A percentile compares a stretch with the other conserved stretches of the same genome.
Conservation (phyloP, 2,113 vertebrate genomes). For the Acanthisitta chloris region DNA sequence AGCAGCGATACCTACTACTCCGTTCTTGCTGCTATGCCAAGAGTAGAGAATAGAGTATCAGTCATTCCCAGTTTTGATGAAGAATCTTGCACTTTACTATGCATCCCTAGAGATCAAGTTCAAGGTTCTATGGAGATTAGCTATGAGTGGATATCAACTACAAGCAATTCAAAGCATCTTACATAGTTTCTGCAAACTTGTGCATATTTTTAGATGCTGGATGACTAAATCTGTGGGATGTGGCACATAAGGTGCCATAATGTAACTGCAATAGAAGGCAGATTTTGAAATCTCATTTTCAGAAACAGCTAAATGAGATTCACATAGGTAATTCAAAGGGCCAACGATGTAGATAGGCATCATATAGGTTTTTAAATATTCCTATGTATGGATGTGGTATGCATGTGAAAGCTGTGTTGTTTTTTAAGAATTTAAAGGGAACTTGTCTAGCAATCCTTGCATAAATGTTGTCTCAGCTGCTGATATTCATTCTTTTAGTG, state of each 20-base stretch:
- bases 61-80: neutral
- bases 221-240: constrained; percentile 45
- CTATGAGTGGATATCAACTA: neutral
- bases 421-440: neutral
- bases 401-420: neutral
- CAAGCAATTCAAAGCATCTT: neutral
- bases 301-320: neutral
- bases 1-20: neutral
- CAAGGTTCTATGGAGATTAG: neutral
- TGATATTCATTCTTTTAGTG: neutral
- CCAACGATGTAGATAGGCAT: neutral
- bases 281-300: neutral
- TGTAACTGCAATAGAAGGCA: neutral
- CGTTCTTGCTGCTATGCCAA: neutral
- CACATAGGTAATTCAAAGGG: neutral
- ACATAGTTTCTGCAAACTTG: neutral
- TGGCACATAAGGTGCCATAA: neutral
- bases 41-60: neutral
- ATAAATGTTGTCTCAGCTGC: neutral
- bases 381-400: neutral
- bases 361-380: neutral
- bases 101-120: neutral
- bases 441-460: neutral
- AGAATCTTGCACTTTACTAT: neutral
- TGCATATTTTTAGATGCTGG: neutral